These are phyloP conservation scores for Calonectris borealis DNA, from an alignment of 2,113 vertebrate species.

Conservation along the genomic window DNA sequence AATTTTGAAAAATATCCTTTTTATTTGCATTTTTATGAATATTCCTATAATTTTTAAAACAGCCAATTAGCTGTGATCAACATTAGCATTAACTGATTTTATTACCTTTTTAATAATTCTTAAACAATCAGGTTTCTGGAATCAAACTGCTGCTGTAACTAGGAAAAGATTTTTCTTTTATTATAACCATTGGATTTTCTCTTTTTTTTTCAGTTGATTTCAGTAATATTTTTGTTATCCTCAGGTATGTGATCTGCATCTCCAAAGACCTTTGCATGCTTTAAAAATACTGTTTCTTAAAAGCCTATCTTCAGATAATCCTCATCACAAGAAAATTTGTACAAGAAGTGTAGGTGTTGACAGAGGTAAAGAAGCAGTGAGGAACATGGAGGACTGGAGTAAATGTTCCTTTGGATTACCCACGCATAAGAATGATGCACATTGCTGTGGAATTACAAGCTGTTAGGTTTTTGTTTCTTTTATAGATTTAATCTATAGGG, in stretches of 20 bases:
- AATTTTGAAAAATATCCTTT: not conserved
- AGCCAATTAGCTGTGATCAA: not conserved
- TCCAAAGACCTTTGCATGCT: not conserved
- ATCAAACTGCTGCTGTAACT: not conserved
- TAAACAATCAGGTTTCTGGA: not conserved
- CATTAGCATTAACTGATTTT: not conserved
- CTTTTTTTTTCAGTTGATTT: not conserved
- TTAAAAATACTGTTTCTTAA: not conserved
- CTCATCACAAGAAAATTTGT: not conserved
- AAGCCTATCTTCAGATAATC: not conserved
- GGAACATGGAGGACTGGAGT: not conserved
- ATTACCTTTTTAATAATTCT: not conserved
- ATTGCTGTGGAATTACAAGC: not conserved
- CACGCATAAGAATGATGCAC: not conserved
- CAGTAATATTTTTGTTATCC: not conserved
- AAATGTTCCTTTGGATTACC: not conserved
- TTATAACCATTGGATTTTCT: not conserved
- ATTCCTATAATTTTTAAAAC: not conserved
- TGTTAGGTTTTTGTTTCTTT: not conserved
- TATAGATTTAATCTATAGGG: not conserved
- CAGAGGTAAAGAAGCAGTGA: not conserved
- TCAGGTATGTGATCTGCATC: not conserved
- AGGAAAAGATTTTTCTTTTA: not conserved
- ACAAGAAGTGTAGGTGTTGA: not conserved
- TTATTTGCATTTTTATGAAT: not conserved